Evolutionary conservation across 2,113 vertebrate species (phyloP).

Genomic region (Calcarius ornatus): DNA sequence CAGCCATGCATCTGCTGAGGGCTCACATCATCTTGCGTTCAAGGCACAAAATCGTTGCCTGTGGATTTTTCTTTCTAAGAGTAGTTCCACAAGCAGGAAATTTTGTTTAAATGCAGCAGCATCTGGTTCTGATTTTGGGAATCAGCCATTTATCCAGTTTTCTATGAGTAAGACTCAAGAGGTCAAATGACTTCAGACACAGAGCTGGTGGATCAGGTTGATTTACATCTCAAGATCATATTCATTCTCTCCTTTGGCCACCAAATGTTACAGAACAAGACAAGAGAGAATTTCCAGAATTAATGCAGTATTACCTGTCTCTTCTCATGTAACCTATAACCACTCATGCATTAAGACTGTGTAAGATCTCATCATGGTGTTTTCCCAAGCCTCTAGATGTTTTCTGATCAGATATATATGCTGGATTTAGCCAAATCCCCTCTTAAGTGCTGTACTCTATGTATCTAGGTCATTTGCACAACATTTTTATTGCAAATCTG

Average conservation of each 20-base stretch:
- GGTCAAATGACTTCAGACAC: not conserved
- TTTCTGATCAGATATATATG: not conserved
- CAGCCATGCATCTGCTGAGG: not conserved
- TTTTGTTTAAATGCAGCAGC: not conserved
- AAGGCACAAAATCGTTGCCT: not conserved
- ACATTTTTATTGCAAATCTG: slow-evolving; percentile 25
- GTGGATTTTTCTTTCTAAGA: not conserved
- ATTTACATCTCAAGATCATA: not conserved
- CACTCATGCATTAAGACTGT: not conserved
- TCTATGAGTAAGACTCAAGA: not conserved
- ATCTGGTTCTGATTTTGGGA: slow-evolving; percentile 25
- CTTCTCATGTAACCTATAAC: not conserved
- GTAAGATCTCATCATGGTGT: not conserved
- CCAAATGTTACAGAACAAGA: not conserved
- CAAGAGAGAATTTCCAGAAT: not conserved
- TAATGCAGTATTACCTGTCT: not conserved
- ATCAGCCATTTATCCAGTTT: not conserved
- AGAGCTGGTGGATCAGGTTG: not conserved
- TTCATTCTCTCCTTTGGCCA: not conserved
- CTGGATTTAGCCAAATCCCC: not conserved
- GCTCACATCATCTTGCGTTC: not conserved
- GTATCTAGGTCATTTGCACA: slow-evolving; percentile 24
- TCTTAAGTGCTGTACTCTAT: not conserved
- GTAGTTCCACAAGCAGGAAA: not conserved
- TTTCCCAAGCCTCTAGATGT: not conserved